phyloP scores from a whole-genome alignment of 2,888 invertebrate genomes.

The Xestia c-nigrum region DNA sequence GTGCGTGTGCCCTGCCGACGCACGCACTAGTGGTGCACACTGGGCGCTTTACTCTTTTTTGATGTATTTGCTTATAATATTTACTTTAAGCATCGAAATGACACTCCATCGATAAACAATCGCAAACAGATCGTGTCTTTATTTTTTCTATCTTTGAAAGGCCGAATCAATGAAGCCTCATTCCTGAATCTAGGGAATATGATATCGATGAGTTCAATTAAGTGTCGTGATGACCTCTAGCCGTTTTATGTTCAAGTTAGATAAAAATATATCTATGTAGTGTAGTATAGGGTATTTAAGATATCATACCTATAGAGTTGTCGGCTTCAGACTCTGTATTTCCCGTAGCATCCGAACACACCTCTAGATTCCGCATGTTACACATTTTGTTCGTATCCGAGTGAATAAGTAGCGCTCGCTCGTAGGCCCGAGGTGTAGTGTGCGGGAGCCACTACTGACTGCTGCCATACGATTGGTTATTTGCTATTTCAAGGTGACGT shows the following conservation, averaged over 20 bases:
- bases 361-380: no score
- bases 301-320: neutral
- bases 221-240: neutral
- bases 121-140: neutral
- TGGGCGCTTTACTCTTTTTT: neutral
- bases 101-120: neutral
- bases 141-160: neutral
- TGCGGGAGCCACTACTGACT: no score
- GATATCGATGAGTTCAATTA: neutral
- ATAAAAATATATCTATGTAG: neutral
- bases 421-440: no score
- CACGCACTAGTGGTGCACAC: neutral
- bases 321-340: neutral
- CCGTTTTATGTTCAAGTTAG: neutral
- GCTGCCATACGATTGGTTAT: no score
- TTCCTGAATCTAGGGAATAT: neutral
- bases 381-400: no score
- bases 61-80: neutral
- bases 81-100: neutral
- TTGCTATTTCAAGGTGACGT: no score
- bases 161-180: neutral
- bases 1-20: no score
- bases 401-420: no score
- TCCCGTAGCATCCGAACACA: no score
- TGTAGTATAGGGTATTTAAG: neutral